Conservation (phyloP, 1,140 invertebrate genomes). For the Eumaeus atala region DNA sequence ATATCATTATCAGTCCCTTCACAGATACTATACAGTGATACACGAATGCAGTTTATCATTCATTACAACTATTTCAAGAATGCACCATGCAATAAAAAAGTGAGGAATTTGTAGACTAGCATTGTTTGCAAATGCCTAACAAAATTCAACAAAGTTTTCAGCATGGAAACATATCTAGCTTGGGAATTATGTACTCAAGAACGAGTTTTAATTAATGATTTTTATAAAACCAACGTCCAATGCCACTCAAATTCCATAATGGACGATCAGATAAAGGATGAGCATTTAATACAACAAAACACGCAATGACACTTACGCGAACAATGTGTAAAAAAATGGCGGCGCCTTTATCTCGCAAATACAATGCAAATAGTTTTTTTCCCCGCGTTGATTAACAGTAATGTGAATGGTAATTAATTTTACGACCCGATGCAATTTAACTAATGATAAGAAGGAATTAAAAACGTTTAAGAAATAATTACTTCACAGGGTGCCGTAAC, state of each 20-base stretch:
- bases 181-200: background rate
- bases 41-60: no score
- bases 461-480: background rate
- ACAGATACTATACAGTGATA: no score
- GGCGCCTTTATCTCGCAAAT: constrained; percentile 3
- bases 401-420: constrained; percentile 7
- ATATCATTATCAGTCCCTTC: no score
- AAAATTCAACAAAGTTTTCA: no score
- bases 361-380: constrained; percentile 10
- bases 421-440: background rate
- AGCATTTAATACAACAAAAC: constrained; percentile 1
- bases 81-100: no score
- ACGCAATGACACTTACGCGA: constrained; percentile 9
- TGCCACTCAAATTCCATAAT: constrained; percentile 2
- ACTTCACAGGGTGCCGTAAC: no score
- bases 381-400: background rate
- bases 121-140: no score
- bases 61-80: no score
- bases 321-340: constrained; percentile 9
- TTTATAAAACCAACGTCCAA: background rate
- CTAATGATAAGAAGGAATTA: constrained; percentile 3
- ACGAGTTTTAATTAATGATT: constrained; percentile 7
- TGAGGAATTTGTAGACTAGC: no score
- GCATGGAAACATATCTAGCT: background rate
- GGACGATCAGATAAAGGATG: constrained; percentile 6